These are phyloP conservation scores for Rambutsinella grinnellia DNA, from an alignment of 2,888 invertebrate genomes.

Conservation along the genomic window DNA sequence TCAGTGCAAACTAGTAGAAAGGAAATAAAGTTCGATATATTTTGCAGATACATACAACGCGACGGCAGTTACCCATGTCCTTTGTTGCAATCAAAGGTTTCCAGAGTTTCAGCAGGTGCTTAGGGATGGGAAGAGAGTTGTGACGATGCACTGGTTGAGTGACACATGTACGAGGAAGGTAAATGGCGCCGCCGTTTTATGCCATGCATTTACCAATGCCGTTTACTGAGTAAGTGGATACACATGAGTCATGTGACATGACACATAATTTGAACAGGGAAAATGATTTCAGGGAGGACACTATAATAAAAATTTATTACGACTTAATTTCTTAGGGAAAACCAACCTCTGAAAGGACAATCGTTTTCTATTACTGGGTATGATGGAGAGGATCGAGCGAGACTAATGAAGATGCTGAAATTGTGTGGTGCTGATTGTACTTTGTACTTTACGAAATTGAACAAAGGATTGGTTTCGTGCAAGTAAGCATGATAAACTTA, in stretches of 20 bases:
- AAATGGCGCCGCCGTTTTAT: constrained; percentile 92
- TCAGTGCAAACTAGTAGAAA: too few relatives aligned
- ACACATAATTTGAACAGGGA: neutral
- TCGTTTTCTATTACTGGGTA: constrained; percentile 91
- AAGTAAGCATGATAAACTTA: constrained; percentile 67
- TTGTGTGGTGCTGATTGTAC: constrained; percentile 88
- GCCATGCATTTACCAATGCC: constrained; percentile 91
- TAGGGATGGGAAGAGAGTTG: constrained; percentile 79
- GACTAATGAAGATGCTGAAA: constrained; percentile 87
- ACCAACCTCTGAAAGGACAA: constrained; percentile 75
- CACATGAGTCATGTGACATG: neutral
- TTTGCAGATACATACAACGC: too few relatives aligned
- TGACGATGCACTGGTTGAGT: constrained; percentile 90
- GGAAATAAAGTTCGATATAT: too few relatives aligned
- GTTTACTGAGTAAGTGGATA: constrained; percentile 70
- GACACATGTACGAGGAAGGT: constrained; percentile 90
- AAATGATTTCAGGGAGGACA: too few relatives aligned
- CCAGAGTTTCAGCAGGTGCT: constrained; percentile 88
- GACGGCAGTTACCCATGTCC: constrained; percentile 89
- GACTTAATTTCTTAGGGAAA: constrained; percentile 71
- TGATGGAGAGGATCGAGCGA: constrained; percentile 84
- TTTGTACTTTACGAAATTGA: constrained; percentile 72
- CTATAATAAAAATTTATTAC: neutral
- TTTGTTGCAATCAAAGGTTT: constrained; percentile 91
- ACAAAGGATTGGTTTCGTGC: constrained; percentile 72